Evolutionary conservation across 2,113 vertebrate species (phyloP).

Genomic region (Gallinago media): DNA sequence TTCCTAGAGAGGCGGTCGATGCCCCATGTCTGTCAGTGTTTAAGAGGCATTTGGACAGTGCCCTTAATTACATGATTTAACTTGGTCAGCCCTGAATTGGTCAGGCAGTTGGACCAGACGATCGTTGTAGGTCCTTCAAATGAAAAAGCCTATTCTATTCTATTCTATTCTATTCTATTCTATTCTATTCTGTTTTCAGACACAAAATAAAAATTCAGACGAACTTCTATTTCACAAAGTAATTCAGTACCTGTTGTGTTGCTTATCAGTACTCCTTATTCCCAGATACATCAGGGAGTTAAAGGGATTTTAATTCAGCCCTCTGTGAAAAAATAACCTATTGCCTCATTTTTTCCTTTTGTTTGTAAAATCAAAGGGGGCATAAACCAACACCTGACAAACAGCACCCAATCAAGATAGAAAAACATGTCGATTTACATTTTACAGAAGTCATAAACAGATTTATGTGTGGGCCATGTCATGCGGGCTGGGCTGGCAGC

Average conservation of each 20-base stretch:
- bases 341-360: background rate
- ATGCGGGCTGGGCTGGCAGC: slow-evolving; percentile 24
- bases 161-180: background rate
- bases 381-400: background rate
- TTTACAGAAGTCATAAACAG: slow-evolving; percentile 29
- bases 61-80: background rate
- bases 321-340: background rate
- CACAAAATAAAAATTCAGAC: background rate
- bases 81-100: background rate
- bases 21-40: background rate
- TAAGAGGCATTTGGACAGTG: background rate
- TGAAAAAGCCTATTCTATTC: background rate
- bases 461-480: background rate
- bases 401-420: background rate
- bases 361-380: background rate
- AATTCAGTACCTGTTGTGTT: background rate
- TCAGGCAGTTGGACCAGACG: background rate
- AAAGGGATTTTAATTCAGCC: background rate
- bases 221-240: background rate
- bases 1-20: background rate
- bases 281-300: background rate
- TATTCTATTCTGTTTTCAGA: background rate
- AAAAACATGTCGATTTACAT: background rate
- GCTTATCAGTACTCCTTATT: background rate
- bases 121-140: background rate